Percentiles rank a stretch among this genome's conserved stretches.
Conservation (phyloP, 2,113 vertebrate species). For the Sapajus apella region DNA sequence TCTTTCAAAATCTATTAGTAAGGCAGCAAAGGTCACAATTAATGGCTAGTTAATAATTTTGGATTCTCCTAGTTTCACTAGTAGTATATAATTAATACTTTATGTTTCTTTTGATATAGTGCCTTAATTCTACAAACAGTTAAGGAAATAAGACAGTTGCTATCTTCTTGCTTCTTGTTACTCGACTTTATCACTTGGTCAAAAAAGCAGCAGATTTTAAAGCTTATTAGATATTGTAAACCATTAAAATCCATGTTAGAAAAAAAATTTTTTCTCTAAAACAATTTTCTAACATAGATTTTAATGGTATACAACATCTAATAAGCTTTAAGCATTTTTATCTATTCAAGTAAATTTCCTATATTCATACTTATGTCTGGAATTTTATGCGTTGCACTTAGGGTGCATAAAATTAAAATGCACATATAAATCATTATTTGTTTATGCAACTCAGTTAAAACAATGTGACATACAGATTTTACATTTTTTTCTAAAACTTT, state of each 20-base stretch:
- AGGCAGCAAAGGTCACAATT: not conserved
- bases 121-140: not conserved
- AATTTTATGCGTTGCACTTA: constrained; percentile 31
- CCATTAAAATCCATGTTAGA: not conserved
- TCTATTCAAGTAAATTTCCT: constrained; percentile 13
- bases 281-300: no score
- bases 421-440: not conserved
- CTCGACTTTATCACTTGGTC: not conserved
- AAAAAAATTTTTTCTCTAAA: not conserved
- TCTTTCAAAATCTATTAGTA: not conserved
- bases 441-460: constrained; percentile 21
- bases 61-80: not conserved
- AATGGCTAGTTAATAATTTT: not conserved
- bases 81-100: not conserved
- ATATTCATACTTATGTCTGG: not conserved
- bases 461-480: not conserved
- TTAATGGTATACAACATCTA: no score
- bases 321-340: not conserved
- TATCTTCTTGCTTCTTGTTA: not conserved
- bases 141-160: not conserved
- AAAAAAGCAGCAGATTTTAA: constrained; percentile 19
- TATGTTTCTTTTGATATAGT: not conserved
- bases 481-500: not conserved
- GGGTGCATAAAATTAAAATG: constrained; percentile 5
- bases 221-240: not conserved